Conservation (phyloP, 2,113 vertebrate species). For the Callaeas wilsoni region DNA sequence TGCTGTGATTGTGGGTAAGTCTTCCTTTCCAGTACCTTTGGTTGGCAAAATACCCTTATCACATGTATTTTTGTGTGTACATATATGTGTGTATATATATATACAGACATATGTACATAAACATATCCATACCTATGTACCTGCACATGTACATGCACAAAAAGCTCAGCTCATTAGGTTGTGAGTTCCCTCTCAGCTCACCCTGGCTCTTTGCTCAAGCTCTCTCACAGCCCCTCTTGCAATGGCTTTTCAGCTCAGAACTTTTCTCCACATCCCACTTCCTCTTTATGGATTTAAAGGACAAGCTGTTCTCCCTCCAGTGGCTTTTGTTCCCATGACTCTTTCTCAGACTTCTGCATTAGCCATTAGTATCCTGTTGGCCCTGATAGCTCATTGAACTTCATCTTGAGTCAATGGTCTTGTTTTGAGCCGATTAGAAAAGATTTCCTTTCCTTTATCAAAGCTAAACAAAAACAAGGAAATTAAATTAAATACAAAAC, state of each 20-base stretch:
- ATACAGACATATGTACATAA: no score
- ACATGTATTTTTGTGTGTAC: no score
- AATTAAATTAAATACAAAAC: constrained; percentile 62
- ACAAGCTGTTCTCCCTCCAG: constrained; percentile 1
- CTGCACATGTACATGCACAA: no score
- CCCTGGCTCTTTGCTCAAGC: background rate
- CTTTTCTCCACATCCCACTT: background rate
- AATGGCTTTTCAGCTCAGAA: background rate
- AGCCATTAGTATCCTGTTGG: constrained; percentile 37
- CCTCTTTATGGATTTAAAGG: background rate
- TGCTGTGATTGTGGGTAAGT: background rate
- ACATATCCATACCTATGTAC: no score
- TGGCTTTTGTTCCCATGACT: constrained; percentile 53
- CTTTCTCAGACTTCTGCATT: constrained; percentile 30
- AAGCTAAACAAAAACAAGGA: constrained; percentile 67
- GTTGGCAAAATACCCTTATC: background rate
- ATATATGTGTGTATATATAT: no score
- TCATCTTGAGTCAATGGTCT: constrained; percentile 42
- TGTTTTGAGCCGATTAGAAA: constrained; percentile 55
- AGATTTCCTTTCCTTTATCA: constrained; percentile 66
- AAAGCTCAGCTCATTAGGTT: background rate
- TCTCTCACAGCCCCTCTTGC: background rate
- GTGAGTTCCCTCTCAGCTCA: background rate
- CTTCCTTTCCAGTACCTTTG: background rate
- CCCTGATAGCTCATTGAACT: constrained; percentile 56